phyloP scores from a whole-genome alignment of 2,797 vertebrate genomes.

The Danio albolineatus region DNA sequence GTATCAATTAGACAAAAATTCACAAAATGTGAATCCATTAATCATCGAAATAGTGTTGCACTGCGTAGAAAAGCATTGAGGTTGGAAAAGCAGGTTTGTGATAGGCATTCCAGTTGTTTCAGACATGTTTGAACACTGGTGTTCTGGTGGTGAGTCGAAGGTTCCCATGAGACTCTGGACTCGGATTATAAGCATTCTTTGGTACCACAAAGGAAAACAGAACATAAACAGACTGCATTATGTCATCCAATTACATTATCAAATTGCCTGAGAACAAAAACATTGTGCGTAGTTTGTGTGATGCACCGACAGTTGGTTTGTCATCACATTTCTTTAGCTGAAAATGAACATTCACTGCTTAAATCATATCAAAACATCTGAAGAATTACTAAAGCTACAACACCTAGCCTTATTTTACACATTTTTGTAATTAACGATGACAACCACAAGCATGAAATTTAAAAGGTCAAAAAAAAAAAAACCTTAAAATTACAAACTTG shows the following conservation, averaged over 20 bases:
- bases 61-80: neutral
- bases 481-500: too few relatives aligned
- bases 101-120: neutral
- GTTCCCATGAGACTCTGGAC: conserved; percentile 29
- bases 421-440: too few relatives aligned
- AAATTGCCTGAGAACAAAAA: neutral
- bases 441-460: too few relatives aligned
- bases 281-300: too few relatives aligned
- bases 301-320: neutral
- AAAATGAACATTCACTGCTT: neutral
- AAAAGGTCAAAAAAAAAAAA: too few relatives aligned
- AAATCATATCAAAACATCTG: neutral
- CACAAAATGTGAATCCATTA: neutral
- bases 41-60: neutral
- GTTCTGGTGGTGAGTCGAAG: conserved; percentile 14
- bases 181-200: conserved; percentile 25
- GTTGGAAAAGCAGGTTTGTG: neutral
- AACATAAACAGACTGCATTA: conserved; percentile 22
- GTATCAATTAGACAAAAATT: conserved; percentile 18
- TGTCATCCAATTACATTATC: neutral
- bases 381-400: neutral
- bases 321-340: neutral
- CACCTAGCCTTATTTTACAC: too few relatives aligned
- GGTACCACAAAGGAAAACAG: conserved; percentile 24
- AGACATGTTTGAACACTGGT: neutral